These are phyloP conservation scores for Atherinosoma microstoma DNA, from an alignment of 2,797 vertebrate genomes.

Conservation along the genomic window DNA sequence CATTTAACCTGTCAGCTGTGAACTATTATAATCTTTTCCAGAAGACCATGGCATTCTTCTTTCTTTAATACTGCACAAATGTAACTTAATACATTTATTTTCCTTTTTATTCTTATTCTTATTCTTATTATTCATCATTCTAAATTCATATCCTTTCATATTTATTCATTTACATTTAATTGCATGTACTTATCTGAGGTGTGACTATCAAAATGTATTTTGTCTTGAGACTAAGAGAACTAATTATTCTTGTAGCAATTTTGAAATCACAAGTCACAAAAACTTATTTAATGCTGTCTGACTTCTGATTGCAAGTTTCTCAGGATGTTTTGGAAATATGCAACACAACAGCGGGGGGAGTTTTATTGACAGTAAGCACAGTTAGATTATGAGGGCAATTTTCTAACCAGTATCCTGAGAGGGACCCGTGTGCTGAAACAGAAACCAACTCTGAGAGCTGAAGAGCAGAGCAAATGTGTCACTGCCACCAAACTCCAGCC, in stretches of 20 bases:
- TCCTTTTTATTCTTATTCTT: not conserved
- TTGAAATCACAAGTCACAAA: not conserved
- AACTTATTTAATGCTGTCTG: constrained; percentile 10
- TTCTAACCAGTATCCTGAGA: constrained; percentile 45
- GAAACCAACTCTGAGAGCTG: constrained; percentile 29
- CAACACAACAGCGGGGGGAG: not conserved
- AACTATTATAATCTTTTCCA: not conserved
- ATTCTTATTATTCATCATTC: too few relatives aligned
- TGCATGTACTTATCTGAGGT: not conserved
- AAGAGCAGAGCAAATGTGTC: constrained; percentile 61
- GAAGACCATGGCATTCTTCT: not conserved
- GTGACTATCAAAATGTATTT: constrained; percentile 25
- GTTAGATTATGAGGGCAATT: constrained; percentile 46
- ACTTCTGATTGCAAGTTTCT: constrained; percentile 11
- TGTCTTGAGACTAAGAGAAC: constrained; percentile 35
- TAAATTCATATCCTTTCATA: too few relatives aligned
- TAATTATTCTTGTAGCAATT: constrained; percentile 36
- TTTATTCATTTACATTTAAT: not conserved
- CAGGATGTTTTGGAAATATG: constrained; percentile 41
- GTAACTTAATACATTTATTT: not conserved
- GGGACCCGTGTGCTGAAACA: constrained; percentile 49
- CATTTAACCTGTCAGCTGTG: not conserved
- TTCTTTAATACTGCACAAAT: not conserved
- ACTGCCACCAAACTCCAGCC: constrained; percentile 53
- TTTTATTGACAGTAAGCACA: constrained; percentile 47